Evolutionary conservation across 2,888 invertebrate species (phyloP).

Genomic region (Silvanus unidentatus): DNA sequence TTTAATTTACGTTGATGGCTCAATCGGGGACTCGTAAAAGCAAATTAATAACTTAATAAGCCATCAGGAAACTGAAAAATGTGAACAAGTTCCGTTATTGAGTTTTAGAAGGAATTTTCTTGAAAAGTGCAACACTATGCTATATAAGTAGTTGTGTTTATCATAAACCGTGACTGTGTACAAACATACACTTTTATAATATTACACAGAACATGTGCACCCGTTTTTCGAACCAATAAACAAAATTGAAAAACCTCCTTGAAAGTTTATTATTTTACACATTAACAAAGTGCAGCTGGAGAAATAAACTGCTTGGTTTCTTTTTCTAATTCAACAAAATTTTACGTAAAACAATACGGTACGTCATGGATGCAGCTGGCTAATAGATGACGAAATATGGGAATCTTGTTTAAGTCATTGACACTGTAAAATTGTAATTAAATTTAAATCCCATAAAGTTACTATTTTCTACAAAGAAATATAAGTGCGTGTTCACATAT

Average conservation of each 20-base stretch:
- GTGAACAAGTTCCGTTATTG: too few species aligned
- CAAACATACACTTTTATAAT: background rate
- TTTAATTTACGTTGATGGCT: too few species aligned
- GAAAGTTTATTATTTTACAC: slow-evolving; percentile 25
- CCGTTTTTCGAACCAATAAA: slow-evolving; percentile 26
- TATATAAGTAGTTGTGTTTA: background rate
- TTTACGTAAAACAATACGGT: slow-evolving; percentile 13
- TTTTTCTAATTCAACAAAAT: slow-evolving; percentile 1
- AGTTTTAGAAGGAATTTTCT: background rate
- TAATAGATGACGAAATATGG: slow-evolving; percentile 1
- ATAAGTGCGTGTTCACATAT: too few species aligned
- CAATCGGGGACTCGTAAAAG: too few species aligned
- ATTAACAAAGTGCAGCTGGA: slow-evolving; percentile 26
- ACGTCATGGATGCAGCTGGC: slow-evolving; percentile 14
- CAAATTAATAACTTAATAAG: too few species aligned
- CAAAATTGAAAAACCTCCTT: slow-evolving; percentile 23
- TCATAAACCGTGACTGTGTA: background rate
- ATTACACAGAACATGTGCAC: slow-evolving; percentile 17
- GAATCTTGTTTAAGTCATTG: background rate
- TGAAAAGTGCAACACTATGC: too few species aligned
- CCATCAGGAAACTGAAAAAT: too few species aligned
- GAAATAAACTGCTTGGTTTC: slow-evolving; percentile 17
- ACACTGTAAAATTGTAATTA: too few species aligned
- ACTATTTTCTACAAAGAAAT: too few species aligned
- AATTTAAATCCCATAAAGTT: too few species aligned